Evolutionary conservation across 1,140 invertebrate species (phyloP).

Genomic region (Drosophila tsacasi): DNA sequence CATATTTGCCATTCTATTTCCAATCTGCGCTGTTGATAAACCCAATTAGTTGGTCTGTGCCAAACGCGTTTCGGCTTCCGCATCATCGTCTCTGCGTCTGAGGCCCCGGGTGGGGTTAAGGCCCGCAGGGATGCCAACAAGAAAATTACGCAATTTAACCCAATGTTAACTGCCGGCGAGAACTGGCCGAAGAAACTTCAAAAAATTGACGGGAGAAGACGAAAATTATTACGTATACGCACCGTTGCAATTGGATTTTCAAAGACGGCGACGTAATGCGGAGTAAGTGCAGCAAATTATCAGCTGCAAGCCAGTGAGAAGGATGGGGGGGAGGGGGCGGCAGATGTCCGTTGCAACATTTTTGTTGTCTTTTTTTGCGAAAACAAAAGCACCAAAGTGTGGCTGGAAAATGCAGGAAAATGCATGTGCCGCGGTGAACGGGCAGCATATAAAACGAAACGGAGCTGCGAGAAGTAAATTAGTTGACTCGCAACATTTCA

Average conservation of each 20-base stretch:
- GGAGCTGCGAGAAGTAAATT: constrained; percentile 66
- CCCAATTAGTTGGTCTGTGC: constrained; percentile 65
- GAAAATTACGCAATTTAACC: constrained; percentile 10
- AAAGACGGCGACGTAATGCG: constrained; percentile 61
- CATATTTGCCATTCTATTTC: constrained; percentile 46
- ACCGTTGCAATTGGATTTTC: constrained; percentile 61
- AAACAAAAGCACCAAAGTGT: constrained; percentile 59
- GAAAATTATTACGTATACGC: constrained; percentile 77
- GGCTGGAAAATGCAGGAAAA: constrained; percentile 74
- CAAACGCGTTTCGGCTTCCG: constrained; percentile 49
- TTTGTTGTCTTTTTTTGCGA: constrained; percentile 35
- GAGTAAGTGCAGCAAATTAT: constrained; percentile 78
- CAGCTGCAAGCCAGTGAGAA: constrained; percentile 49
- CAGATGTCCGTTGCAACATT: constrained; percentile 79
- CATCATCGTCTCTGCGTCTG: not conserved
- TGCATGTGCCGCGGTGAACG: constrained; percentile 27
- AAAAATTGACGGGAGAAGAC: constrained; percentile 16
- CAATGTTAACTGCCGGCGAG: constrained; percentile 4
- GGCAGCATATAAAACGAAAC: constrained; percentile 68
- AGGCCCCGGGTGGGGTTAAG: not conserved
- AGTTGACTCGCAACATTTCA: constrained; percentile 76
- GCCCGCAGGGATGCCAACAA: constrained; percentile 2
- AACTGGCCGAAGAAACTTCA: constrained; percentile 17
- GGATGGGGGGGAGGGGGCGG: constrained; percentile 17
- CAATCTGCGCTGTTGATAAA: constrained; percentile 66